Conservation (phyloP, 2,113 vertebrate species). For the Vidua macroura region DNA sequence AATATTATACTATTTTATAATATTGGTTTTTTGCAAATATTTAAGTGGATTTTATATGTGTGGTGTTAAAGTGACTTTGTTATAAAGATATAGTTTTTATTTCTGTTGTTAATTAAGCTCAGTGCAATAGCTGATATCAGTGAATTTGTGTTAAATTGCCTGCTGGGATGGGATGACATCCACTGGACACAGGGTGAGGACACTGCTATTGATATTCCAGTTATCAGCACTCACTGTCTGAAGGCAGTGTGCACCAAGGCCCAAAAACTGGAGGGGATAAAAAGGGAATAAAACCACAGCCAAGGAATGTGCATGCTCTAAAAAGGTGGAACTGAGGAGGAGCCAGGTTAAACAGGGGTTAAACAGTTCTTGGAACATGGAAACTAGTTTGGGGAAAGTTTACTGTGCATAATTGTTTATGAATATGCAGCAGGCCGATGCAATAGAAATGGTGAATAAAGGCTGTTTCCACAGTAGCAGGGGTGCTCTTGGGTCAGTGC, state of each 20-base stretch:
- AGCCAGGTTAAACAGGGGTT: background rate
- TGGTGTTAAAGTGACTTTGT: background rate
- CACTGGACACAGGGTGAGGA: background rate
- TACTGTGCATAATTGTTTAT: accelerated
- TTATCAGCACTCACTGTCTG: background rate
- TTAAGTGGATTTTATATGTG: background rate
- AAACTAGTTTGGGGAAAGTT: background rate
- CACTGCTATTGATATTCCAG: background rate
- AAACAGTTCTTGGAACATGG: background rate
- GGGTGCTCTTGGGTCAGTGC: background rate
- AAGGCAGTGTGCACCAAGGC: background rate
- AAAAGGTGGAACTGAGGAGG: background rate
- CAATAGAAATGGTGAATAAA: too few species aligned
- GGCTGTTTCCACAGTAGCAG: too few species aligned
- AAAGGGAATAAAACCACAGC: background rate
- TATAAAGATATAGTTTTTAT: background rate
- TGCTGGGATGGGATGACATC: background rate
- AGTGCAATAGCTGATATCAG: background rate
- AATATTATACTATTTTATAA: background rate
- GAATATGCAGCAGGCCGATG: background rate
- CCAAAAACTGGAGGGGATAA: background rate
- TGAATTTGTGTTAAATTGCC: background rate
- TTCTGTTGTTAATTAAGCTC: background rate
- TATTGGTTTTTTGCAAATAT: background rate
- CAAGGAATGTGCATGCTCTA: background rate